phyloP scores from a whole-genome alignment of 2,888 invertebrate species.

The Euphydryas editha region DNA sequence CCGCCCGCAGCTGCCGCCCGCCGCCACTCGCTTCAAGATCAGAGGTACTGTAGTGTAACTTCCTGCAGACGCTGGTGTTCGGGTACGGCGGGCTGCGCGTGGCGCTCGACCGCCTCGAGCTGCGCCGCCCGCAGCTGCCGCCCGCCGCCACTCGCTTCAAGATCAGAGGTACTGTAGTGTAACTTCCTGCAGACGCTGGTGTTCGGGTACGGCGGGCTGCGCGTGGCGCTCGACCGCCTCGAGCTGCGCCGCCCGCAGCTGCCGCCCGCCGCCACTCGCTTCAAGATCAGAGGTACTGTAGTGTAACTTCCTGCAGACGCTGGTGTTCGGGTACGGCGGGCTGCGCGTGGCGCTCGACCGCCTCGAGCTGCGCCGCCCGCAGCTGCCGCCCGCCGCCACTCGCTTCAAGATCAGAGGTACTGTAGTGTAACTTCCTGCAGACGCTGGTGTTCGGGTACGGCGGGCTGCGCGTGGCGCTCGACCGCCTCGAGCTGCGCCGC shows the following conservation, averaged over 20 bases:
- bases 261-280: conserved; percentile 67
- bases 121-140: conserved; percentile 68
- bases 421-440: conserved; percentile 84
- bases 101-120: conserved; percentile 72
- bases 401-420: too few species aligned
- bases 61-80: conserved; percentile 82
- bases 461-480: conserved; percentile 78
- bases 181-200: conserved; percentile 82
- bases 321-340: conserved; percentile 84
- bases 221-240: conserved; percentile 75
- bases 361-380: conserved; percentile 69
- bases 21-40: conserved; percentile 64
- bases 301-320: conserved; percentile 82
- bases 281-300: too few species aligned
- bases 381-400: conserved; percentile 68
- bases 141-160: conserved; percentile 67
- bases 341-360: conserved; percentile 76
- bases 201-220: conserved; percentile 83
- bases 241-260: conserved; percentile 68
- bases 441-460: conserved; percentile 83
- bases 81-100: conserved; percentile 84
- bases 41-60: too few species aligned
- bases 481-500: conserved; percentile 68
- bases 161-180: too few species aligned
- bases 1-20: conserved; percentile 69